These are phyloP conservation scores for Tyria jacobaeae DNA, from an alignment of 2,888 invertebrate species.

Conservation along the genomic window DNA sequence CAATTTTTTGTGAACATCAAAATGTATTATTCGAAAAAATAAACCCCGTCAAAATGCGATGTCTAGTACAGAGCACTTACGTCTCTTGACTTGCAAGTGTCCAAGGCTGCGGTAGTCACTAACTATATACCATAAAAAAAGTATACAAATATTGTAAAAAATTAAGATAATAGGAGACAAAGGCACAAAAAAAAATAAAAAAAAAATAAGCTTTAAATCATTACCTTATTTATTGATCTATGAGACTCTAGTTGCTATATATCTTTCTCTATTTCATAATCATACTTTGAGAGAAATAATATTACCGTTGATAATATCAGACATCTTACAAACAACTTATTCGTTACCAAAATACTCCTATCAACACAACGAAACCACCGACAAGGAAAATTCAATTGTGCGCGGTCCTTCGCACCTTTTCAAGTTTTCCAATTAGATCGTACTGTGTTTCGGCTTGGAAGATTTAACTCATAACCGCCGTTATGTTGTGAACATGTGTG, in stretches of 20 bases:
- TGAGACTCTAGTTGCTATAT: neutral
- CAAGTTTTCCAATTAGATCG: constrained; percentile 78
- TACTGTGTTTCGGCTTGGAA: constrained; percentile 63
- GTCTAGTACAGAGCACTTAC: too few relatives aligned
- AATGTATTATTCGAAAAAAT: too few relatives aligned
- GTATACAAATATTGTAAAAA: neutral
- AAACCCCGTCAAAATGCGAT: too few relatives aligned
- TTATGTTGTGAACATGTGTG: constrained; percentile 69
- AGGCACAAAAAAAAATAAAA: neutral
- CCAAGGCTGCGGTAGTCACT: too few relatives aligned
- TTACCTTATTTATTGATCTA: neutral
- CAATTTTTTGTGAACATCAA: neutral
- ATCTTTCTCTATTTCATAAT: neutral
- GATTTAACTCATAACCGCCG: constrained; percentile 68
- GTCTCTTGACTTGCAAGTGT: too few relatives aligned
- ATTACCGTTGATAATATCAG: constrained; percentile 15
- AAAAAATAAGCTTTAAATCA: neutral
- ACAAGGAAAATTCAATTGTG: constrained; percentile 66
- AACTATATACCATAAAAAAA: too few relatives aligned
- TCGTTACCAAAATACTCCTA: constrained; percentile 36
- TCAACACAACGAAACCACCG: constrained; percentile 29
- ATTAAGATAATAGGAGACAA: neutral
- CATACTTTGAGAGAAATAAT: constrained; percentile 5
- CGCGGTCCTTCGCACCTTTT: constrained; percentile 67
- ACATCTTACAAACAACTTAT: constrained; percentile 23